Conservation (phyloP, 2,113 vertebrate species). For the human (Homo sapiens) region GRCh38 chr20:35286501-35287000, state of each 20-base stretch:
- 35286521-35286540: constrained; percentile 65
- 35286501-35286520: not conserved
- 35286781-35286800: not conserved
- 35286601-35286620: constrained; percentile 98
- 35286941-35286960: constrained; percentile 16
- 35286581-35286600: constrained; percentile 96
- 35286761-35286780: constrained; percentile 84
- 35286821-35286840: constrained; percentile 64
- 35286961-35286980: constrained; percentile 30
- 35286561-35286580: constrained; percentile 93
- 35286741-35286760: constrained; percentile 89
- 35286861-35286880: constrained; percentile 91
- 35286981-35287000: constrained; percentile 55
- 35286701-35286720: constrained; percentile 82
- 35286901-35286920: constrained; percentile 69
- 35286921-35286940: constrained; percentile 22
- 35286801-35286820: constrained; percentile 32
- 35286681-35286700: constrained; percentile 53
- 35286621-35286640: constrained; percentile 85
- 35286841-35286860: constrained; percentile 85
- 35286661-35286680: not conserved
- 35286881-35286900: constrained; percentile 90
- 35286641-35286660: constrained; percentile 52
- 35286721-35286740: constrained; percentile 92
- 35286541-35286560: constrained; percentile 94